These are phyloP conservation scores for Phortica magna DNA, from an alignment of 2,888 invertebrate species.

Conservation along the genomic window DNA sequence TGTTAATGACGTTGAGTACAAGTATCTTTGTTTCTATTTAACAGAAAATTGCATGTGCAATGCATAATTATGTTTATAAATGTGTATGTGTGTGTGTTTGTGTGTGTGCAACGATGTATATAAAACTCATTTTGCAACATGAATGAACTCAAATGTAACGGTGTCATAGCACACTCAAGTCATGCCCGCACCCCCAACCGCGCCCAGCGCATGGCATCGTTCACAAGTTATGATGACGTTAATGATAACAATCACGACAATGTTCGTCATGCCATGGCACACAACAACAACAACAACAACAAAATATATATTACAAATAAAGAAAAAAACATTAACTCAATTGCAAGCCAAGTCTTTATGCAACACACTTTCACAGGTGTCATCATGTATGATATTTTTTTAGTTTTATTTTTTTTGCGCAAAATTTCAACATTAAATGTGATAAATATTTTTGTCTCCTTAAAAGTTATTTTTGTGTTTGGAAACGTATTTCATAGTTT, in stretches of 20 bases:
- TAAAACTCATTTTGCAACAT: conserved; percentile 25
- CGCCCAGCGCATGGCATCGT: background rate
- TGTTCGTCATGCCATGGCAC: background rate
- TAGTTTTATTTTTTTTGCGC: too few relatives aligned
- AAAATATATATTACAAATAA: background rate
- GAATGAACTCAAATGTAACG: conserved; percentile 31
- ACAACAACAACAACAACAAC: background rate
- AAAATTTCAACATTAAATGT: too few relatives aligned
- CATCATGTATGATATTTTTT: too few relatives aligned
- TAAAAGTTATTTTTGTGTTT: too few relatives aligned
- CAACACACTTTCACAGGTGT: too few relatives aligned
- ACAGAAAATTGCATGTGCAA: conserved; percentile 22
- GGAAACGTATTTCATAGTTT: too few relatives aligned
- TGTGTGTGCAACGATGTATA: conserved; percentile 27
- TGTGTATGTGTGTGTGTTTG: background rate
- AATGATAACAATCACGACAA: conserved; percentile 27
- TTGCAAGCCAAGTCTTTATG: background rate
- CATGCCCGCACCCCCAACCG: background rate
- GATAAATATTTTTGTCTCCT: too few relatives aligned
- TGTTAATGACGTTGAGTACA: conserved; percentile 16
- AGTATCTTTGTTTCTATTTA: conserved; percentile 4
- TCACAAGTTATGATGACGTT: conserved; percentile 23
- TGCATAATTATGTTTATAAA: conserved; percentile 11
- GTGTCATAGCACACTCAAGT: conserved; percentile 18
- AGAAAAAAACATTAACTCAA: background rate